A percentile compares a stretch with the other conserved stretches of the same genome.
Conservation (phyloP, 2,797 vertebrate genomes). For the Tokudaia muenninki region DNA sequence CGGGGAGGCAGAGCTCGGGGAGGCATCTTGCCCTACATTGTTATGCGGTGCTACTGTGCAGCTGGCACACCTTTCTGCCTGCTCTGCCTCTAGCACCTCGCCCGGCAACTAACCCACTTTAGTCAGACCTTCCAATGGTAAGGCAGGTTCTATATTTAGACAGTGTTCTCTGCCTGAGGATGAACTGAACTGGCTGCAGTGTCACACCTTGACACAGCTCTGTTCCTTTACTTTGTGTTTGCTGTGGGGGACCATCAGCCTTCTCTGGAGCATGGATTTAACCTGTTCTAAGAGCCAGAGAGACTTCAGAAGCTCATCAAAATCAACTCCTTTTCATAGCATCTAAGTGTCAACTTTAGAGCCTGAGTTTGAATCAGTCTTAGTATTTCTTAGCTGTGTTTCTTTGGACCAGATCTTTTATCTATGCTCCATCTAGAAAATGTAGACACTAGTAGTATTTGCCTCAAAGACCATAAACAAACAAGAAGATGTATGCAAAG, state of each 20-base stretch:
- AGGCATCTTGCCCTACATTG: conserved; percentile 76
- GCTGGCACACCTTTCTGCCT: conserved; percentile 72
- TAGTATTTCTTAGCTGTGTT: background rate
- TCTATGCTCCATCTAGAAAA: conserved; percentile 36
- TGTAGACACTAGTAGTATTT: conserved; percentile 20
- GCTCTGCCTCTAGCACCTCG: conserved; percentile 71
- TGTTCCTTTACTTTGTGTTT: conserved; percentile 47
- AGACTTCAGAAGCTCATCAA: conserved; percentile 51
- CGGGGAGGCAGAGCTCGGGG: conserved; percentile 65
- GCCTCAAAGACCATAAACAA: background rate
- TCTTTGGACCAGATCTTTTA: background rate
- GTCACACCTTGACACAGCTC: conserved; percentile 71
- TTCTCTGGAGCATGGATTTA: conserved; percentile 19
- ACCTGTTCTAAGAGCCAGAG: conserved; percentile 45
- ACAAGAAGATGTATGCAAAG: background rate
- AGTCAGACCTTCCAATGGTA: conserved; percentile 76
- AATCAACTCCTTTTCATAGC: conserved; percentile 29
- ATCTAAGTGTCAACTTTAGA: conserved; percentile 8
- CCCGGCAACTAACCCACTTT: conserved; percentile 82
- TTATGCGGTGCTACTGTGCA: conserved; percentile 53
- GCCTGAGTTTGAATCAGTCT: conserved; percentile 28
- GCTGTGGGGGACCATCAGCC: conserved; percentile 4
- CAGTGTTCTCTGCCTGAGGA: conserved; percentile 76
- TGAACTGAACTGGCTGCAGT: conserved; percentile 70
- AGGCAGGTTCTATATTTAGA: conserved; percentile 83